These are phyloP conservation scores for Lissocephala sabroskyi DNA, from an alignment of 2,888 invertebrate genomes.

Conservation along the genomic window DNA sequence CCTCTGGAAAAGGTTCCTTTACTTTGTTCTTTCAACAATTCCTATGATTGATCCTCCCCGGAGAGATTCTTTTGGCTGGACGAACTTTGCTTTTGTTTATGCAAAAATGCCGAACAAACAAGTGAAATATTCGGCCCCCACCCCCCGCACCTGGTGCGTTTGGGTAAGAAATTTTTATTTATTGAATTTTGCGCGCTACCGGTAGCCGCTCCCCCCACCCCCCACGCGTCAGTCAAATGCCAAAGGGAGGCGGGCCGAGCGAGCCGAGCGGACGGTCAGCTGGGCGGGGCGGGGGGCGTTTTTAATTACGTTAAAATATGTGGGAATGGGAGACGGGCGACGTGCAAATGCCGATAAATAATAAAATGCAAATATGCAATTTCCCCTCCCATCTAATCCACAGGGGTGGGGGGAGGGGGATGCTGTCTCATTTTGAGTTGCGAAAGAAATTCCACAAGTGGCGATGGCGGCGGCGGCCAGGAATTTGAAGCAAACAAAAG, in stretches of 20 bases:
- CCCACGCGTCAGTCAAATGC: too few species aligned
- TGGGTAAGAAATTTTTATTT: constrained; percentile 65
- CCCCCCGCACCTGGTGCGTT: constrained; percentile 3
- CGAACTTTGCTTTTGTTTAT: constrained; percentile 41
- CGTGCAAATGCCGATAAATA: constrained; percentile 35
- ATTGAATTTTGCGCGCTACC: constrained; percentile 65
- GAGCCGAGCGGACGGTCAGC: too few species aligned
- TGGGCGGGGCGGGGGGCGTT: constrained; percentile 15
- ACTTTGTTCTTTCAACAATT: too few species aligned
- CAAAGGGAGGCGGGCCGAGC: too few species aligned
- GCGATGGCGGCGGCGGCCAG: constrained; percentile 56
- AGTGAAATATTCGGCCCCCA: constrained; percentile 48
- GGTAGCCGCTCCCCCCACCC: constrained; percentile 55
- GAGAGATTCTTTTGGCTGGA: background rate
- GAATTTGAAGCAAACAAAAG: constrained; percentile 56
- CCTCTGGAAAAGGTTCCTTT: too few species aligned
- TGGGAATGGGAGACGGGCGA: constrained; percentile 20
- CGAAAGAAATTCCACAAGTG: background rate
- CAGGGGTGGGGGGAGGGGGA: background rate
- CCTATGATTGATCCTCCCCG: too few species aligned
- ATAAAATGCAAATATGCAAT: constrained; percentile 6
- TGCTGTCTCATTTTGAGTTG: background rate
- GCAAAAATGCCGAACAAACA: constrained; percentile 42
- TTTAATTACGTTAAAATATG: constrained; percentile 45
- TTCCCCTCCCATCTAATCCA: too few species aligned